These are phyloP conservation scores for Chymomyza caudatula DNA, from an alignment of 2,888 invertebrate genomes.

Conservation along the genomic window DNA sequence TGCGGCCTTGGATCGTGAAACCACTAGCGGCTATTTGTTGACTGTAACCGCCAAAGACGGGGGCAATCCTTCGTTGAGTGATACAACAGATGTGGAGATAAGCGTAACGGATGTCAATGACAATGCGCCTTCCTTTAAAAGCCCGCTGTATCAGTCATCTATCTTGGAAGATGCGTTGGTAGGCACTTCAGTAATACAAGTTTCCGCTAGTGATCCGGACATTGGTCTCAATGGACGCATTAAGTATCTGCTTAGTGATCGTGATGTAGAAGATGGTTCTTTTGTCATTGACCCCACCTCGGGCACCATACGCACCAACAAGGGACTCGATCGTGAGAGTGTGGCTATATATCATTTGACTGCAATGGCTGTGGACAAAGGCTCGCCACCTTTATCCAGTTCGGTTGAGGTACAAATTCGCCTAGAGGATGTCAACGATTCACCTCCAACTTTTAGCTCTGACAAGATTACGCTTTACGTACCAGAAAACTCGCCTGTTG, in stretches of 20 bases:
- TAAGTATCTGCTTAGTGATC: slow-evolving; percentile 86
- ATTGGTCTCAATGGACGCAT: slow-evolving; percentile 92
- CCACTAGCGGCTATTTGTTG: slow-evolving; percentile 87
- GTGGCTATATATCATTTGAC: slow-evolving; percentile 90
- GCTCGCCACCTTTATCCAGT: slow-evolving; percentile 87
- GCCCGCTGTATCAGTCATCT: slow-evolving; percentile 88
- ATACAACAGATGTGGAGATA: slow-evolving; percentile 97
- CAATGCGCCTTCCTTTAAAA: slow-evolving; percentile 92
- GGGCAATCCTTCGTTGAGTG: slow-evolving; percentile 92
- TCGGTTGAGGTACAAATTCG: slow-evolving; percentile 87
- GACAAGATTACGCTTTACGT: slow-evolving; percentile 93
- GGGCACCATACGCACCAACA: slow-evolving; percentile 93
- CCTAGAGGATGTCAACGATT: slow-evolving; percentile 93
- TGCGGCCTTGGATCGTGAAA: slow-evolving; percentile 90
- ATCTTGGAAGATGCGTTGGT: slow-evolving; percentile 93
- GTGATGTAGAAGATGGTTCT: slow-evolving; percentile 89
- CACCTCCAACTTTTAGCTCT: slow-evolving; percentile 92
- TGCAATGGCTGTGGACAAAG: slow-evolving; percentile 93
- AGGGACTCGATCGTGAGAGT: slow-evolving; percentile 93
- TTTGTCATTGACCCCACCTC: slow-evolving; percentile 95
- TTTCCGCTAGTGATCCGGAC: slow-evolving; percentile 90
- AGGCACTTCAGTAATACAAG: slow-evolving; percentile 87
- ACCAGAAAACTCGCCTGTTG: slow-evolving; percentile 97
- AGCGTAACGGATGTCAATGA: slow-evolving; percentile 97
- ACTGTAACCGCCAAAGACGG: slow-evolving; percentile 96